Conservation (phyloP, 2,113 vertebrate species). For the Campylorhamphus procurvoides region DNA sequence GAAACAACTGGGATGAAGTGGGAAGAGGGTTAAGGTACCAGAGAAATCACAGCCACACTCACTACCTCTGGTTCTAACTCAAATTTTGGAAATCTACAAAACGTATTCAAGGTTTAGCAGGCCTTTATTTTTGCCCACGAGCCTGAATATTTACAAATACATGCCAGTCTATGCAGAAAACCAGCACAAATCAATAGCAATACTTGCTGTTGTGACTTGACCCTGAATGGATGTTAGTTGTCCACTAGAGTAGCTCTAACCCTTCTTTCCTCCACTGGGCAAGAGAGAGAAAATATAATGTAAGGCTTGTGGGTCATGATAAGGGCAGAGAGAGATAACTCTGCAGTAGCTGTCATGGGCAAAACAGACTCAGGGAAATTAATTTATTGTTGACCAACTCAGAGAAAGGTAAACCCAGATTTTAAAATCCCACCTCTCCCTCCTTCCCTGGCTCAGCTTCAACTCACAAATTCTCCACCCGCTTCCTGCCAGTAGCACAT, state of each 20-base stretch:
- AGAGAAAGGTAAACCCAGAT: background rate
- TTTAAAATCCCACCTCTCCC: background rate
- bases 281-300: background rate
- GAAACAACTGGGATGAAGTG: background rate
- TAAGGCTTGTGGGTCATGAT: background rate
- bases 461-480: background rate
- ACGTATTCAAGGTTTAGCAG: background rate
- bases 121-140: background rate
- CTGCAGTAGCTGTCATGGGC: background rate
- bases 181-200: background rate
- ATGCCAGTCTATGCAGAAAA: background rate
- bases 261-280: background rate
- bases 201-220: background rate
- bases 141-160: background rate
- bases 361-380: background rate
- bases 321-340: background rate
- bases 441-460: background rate
- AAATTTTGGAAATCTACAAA: background rate
- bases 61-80: background rate
- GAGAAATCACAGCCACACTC: background rate
- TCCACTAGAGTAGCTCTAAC: background rate
- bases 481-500: accelerated
- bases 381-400: background rate
- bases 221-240: background rate
- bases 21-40: background rate